phyloP scores from a whole-genome alignment of 2,797 vertebrate species.

The Sebastes alutus region DNA sequence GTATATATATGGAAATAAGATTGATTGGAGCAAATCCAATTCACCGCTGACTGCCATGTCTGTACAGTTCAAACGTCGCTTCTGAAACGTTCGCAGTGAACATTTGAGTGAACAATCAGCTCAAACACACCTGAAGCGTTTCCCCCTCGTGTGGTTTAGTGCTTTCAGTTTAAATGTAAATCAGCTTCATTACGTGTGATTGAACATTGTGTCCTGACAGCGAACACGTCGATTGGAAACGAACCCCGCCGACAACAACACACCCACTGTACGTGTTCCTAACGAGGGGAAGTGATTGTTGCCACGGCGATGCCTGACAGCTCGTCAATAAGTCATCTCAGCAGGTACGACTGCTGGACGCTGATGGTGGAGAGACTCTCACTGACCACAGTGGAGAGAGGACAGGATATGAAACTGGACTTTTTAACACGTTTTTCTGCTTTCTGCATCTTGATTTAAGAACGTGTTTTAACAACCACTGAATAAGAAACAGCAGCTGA shows the following conservation, averaged over 20 bases:
- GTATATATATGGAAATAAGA: no score
- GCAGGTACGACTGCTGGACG: conserved; percentile 10
- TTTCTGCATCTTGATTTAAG: background rate
- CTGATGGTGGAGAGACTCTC: background rate
- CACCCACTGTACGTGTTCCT: background rate
- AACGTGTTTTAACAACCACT: background rate
- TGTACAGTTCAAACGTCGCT: no score
- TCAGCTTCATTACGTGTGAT: background rate
- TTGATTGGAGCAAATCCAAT: no score
- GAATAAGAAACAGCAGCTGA: background rate
- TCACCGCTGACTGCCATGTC: no score
- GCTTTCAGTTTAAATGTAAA: background rate
- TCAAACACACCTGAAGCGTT: no score
- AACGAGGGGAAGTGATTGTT: conserved; percentile 42
- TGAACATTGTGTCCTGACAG: background rate
- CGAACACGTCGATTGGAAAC: conserved; percentile 6
- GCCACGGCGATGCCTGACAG: conserved; percentile 43
- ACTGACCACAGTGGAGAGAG: background rate
- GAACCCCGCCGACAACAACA: conserved; percentile 3
- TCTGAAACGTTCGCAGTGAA: no score
- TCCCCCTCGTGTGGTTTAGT: background rate
- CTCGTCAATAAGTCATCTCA: conserved; percentile 46
- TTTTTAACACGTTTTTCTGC: background rate
- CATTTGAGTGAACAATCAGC: no score
- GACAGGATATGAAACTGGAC: background rate